A percentile compares a stretch with the other conserved stretches of the same genome.
Evolutionary conservation across 2,797 vertebrate species (phyloP).

Genomic region (Psittacula echo): DNA sequence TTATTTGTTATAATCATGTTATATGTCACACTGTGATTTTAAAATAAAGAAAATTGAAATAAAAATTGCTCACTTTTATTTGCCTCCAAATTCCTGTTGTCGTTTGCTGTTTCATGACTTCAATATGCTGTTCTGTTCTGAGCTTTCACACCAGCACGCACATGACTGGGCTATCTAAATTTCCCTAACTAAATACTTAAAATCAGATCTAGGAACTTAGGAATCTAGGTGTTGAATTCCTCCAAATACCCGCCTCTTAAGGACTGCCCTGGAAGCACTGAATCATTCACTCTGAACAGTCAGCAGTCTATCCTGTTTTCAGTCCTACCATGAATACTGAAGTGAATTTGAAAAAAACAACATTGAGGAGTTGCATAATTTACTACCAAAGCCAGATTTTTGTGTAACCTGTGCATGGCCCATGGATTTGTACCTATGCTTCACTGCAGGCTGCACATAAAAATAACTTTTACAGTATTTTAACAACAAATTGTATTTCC

Average conservation of each 20-base stretch:
- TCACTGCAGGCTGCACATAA: not conserved
- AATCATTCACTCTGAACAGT: not conserved
- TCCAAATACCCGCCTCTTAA: rapidly evolving
- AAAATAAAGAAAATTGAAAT: constrained; percentile 4
- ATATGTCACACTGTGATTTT: not conserved
- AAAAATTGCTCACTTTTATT: not conserved
- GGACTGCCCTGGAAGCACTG: not conserved
- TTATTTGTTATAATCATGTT: not conserved
- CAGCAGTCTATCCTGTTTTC: not conserved
- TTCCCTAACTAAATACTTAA: not conserved
- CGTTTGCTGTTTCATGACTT: not conserved
- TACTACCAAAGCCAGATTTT: not conserved
- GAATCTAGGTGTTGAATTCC: not conserved
- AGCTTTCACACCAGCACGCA: not conserved
- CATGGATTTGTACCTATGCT: not conserved
- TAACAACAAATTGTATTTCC: not conserved
- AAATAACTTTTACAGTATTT: not conserved
- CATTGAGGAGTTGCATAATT: not conserved
- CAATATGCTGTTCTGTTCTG: not conserved
- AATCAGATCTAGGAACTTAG: not conserved
- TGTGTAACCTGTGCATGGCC: not conserved
- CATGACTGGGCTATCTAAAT: not conserved
- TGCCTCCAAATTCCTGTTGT: not conserved
- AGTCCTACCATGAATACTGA: not conserved
- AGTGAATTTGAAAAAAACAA: not conserved